Base-by-base conservation (phyloP, 2,888 invertebrate genomes). In the Dryomyza anilis region DNA sequence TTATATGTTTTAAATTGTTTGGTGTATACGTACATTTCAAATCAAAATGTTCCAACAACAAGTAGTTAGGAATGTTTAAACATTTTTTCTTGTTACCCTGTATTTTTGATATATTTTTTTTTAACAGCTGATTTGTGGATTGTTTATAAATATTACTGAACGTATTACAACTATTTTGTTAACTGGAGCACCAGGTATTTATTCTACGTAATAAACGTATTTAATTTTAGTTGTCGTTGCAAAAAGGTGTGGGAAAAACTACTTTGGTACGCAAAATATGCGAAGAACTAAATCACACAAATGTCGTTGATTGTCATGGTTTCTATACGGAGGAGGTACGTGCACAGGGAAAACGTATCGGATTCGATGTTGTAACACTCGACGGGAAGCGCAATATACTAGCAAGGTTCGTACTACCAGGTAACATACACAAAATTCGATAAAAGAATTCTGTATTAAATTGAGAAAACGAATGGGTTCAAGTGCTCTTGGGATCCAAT, bases 261-360 rank as follows among this genome's bases (percentile, higher is more conserved):
- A 90, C 89, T 0, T 72, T 89, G 48, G 83, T 89, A 0, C 85
- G 85, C 67, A 74, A 80, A n/a, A 70, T 80, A 25, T 73, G 86
- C 25, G 72, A 78, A 36, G 73, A 78, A 2, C 73, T 79, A 46
- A 70, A 78, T 39, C 52, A 46, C 16, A 50, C 33, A 14, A 53
- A 60, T 14, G 57, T 57, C 5, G 65, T 81, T 16, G 70, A 72
- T 1, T 72, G 82, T 7, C 72, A 78, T 61, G 91, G 91, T 2
- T 91, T 91, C 80, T 88, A 87, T 71, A 91, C 90, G 0, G 87
- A 90, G 76, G 90, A 91, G 81, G 76, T 88, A 0, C 80, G 88
- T 46, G 70, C 74, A 63, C 71, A 75, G 21, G 52, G 14, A 4
- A 81, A 76, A 60, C 84, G 91, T 66, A 84, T 85, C 46, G 91